A percentile compares a stretch with the other conserved stretches of the same genome.
These are phyloP conservation scores for Malurus cyaneus DNA, from an alignment of 2,113 vertebrate genomes.

Conservation along the genomic window DNA sequence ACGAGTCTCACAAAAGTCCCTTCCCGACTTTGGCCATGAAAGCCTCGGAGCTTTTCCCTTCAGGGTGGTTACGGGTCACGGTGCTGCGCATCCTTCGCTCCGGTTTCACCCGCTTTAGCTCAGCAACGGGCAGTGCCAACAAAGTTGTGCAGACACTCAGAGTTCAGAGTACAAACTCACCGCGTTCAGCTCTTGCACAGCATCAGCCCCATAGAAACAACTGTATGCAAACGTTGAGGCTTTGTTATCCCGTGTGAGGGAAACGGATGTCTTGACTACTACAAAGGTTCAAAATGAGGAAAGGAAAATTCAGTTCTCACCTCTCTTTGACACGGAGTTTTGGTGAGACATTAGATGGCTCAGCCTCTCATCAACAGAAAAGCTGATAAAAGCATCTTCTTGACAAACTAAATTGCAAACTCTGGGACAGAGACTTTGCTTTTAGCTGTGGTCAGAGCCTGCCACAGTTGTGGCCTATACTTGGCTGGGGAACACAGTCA, in stretches of 20 bases:
- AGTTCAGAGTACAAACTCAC: background rate
- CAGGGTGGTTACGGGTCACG: no score
- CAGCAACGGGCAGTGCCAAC: background rate
- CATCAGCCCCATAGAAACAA: background rate
- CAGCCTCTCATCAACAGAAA: background rate
- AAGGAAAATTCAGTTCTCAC: background rate
- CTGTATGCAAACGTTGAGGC: background rate
- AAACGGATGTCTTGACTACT: background rate
- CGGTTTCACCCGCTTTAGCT: background rate
- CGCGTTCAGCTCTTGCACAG: background rate
- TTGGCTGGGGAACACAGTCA: background rate
- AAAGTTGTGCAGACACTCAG: fast-evolving
- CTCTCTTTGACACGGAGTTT: background rate
- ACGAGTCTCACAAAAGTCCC: background rate
- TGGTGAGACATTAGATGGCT: background rate
- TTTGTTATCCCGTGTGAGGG: background rate
- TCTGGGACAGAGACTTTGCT: background rate
- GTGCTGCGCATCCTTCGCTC: background rate
- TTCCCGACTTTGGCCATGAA: background rate
- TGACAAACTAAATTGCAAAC: background rate
- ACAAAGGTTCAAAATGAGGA: background rate
- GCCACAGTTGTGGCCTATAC: background rate
- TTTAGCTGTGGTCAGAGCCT: background rate
- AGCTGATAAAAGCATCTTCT: background rate
- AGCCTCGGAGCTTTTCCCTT: background rate